Evolutionary conservation across 2,797 vertebrate genomes (phyloP), one percentile per base, ranked within the genome.

Genomic region (Enteromius thamalakanensis): DNA sequence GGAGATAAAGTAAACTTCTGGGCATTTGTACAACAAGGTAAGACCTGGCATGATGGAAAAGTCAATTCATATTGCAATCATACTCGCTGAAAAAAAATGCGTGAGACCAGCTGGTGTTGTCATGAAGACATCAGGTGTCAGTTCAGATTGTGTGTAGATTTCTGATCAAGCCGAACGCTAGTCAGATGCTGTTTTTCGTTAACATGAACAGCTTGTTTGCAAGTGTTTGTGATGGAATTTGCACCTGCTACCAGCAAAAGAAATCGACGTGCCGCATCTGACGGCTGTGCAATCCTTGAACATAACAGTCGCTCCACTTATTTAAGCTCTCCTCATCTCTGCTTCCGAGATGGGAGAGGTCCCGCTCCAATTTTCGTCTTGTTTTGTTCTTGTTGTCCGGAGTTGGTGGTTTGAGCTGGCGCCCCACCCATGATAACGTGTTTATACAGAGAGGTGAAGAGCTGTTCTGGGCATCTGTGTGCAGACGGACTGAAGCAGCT

Each of bases 21-120:
- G 94, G 94, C 93, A 93, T 96, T 94, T 96, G 94, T 97, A 96
- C 95, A 97, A 95, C 95, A 96, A 97, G 96, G 98, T 99, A 89
- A 90, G 96, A 92, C 1, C 12, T 23, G 11, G 19, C 42, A 11
- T 76, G 34, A 64, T 21, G 6, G 23, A 23, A 26, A 37, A 12
- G 29, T 2, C 1, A 4, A 14, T 49, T 68, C 40, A 12, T 62
- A 23, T 75, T 21, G 34, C 58, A 15, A 26, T 37, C 8, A 26
- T 77, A 23, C 53, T 23, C 3, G 21, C 21, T n/a, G 8, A 47
- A 47, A 67, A 53, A 0, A 65, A 21, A 62, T 47, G 17, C 21
- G 3, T 49, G 42, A 82, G 47, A 68, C 45, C 34, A 82, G 21
- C 60, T 75, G 71, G 45, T 65, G 71, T 67, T 53, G 45, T 67